Evolutionary conservation across 2,113 vertebrate species (phyloP).

Genomic region (Leucoraja erinaceus): DNA sequence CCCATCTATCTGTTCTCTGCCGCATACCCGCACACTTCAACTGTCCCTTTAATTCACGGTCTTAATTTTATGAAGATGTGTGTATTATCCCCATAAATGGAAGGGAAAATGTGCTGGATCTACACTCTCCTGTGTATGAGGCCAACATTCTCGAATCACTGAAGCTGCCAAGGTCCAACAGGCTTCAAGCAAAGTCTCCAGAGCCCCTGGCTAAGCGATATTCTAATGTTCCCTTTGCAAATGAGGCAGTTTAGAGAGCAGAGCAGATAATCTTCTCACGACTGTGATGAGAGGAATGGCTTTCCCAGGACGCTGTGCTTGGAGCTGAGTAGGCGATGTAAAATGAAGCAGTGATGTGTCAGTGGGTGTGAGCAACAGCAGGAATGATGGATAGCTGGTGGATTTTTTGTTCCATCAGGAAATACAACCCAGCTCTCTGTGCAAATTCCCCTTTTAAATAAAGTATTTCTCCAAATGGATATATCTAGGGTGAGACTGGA

Average conservation of each 20-base stretch:
- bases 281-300: neutral
- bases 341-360: slow-evolving; percentile 20
- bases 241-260: neutral
- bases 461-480: neutral
- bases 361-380: neutral
- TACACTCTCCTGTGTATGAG: neutral
- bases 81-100: neutral
- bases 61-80: neutral
- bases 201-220: neutral
- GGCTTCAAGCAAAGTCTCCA: neutral
- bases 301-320: neutral
- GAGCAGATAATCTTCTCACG: neutral
- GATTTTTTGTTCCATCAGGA: slow-evolving; percentile 13
- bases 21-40: neutral
- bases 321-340: neutral
- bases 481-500: neutral
- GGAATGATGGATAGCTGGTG: neutral
- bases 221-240: neutral
- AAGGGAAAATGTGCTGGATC: neutral
- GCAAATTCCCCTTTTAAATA: neutral
- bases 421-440: neutral
- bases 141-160: neutral
- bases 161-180: neutral
- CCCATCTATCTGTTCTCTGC: neutral
- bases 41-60: neutral